phyloP scores from a whole-genome alignment of 2,797 vertebrate genomes.

The Podargus strigoides region DNA sequence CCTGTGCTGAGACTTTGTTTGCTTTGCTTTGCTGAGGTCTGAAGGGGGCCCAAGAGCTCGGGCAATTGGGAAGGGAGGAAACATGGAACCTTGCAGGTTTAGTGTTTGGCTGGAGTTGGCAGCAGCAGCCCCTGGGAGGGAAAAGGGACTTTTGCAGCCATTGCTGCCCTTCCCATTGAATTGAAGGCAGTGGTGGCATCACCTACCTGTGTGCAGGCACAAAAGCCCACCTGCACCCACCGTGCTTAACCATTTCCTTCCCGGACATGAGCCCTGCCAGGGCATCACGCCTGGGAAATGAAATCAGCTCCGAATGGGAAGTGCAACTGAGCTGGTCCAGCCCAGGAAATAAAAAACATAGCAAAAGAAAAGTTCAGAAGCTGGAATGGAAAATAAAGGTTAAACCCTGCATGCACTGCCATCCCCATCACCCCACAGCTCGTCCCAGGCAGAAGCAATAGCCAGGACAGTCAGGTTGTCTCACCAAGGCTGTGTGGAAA shows the following conservation, averaged over 20 bases:
- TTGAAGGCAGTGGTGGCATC: not conserved
- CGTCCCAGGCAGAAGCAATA: not conserved
- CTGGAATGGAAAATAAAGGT: not conserved
- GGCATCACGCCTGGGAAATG: not conserved
- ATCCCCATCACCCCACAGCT: not conserved
- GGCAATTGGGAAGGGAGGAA: not conserved
- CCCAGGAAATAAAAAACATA: not conserved
- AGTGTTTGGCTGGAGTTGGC: not conserved
- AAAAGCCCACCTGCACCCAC: not conserved
- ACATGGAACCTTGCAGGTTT: fast-evolving
- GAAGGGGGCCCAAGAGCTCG: not conserved
- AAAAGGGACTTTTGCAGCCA: not conserved
- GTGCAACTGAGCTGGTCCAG: not conserved
- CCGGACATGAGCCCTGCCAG: fast-evolving
- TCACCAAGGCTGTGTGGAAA: not conserved
- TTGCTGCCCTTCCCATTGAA: not conserved
- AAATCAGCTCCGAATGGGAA: not conserved
- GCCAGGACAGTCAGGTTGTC: fast-evolving
- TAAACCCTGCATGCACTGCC: not conserved
- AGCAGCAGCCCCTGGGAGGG: not conserved
- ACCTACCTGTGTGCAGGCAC: not conserved
- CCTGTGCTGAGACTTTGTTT: not conserved
- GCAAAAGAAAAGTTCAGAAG: not conserved
- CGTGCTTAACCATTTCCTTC: not conserved
- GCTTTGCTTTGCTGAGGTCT: not conserved